Evolutionary conservation across 1,140 invertebrate species (phyloP).

Genomic region (Anastrepha ludens): DNA sequence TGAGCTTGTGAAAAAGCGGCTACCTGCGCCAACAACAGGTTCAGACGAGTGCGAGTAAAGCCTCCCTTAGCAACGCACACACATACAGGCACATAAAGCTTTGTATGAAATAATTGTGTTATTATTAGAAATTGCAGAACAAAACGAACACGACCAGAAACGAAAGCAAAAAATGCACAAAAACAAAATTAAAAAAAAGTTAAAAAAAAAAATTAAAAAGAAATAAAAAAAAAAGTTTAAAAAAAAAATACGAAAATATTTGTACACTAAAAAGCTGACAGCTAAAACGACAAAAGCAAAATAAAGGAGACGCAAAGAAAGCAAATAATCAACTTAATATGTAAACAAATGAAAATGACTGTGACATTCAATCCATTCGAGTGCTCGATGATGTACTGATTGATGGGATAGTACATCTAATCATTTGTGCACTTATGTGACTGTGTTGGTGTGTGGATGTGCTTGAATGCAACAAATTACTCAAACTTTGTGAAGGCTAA

Average conservation of each 20-base stretch:
- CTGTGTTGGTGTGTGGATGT: no score
- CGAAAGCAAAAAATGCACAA: background rate
- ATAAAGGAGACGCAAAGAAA: background rate
- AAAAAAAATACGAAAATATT: background rate
- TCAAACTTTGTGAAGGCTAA: no score
- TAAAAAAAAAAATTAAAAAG: background rate
- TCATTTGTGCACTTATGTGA: no score
- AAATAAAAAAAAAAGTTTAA: background rate
- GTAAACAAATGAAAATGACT: background rate
- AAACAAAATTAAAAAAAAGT: background rate
- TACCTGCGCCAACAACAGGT: constrained; percentile 25
- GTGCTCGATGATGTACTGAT: background rate
- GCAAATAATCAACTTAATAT: background rate
- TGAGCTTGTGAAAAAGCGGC: background rate
- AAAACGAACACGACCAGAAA: background rate
- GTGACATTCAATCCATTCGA: constrained; percentile 15
- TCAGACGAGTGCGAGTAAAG: background rate
- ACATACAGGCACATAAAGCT: background rate
- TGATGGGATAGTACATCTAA: background rate
- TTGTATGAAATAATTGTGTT: constrained; percentile 47
- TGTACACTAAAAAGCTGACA: background rate
- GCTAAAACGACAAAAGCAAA: background rate
- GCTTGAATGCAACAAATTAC: no score
- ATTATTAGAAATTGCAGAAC: constrained; percentile 52
- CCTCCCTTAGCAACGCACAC: background rate